phyloP scores from a whole-genome alignment of 2,888 invertebrate genomes.

The Heteromyza rotundicornis region DNA sequence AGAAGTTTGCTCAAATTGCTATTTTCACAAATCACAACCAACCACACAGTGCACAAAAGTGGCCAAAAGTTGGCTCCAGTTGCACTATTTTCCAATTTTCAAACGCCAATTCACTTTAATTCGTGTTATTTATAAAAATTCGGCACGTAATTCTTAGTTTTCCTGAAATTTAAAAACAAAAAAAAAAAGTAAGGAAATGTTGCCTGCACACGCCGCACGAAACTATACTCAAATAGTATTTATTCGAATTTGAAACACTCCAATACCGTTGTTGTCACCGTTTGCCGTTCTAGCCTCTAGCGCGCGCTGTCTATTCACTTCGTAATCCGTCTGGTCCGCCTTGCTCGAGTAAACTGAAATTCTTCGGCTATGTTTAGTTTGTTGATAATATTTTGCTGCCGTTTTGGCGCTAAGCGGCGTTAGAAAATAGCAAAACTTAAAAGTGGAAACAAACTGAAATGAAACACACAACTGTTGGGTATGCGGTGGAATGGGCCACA shows the following conservation, averaged over 20 bases:
- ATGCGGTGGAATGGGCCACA: no score
- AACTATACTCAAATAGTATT: neutral
- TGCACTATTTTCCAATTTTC: neutral
- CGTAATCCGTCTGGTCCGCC: slow-evolving; percentile 48
- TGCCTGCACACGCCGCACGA: slow-evolving; percentile 18
- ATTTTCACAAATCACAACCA: no score
- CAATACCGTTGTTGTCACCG: slow-evolving; percentile 32
- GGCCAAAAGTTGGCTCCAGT: neutral
- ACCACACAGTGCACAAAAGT: no score
- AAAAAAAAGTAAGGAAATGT: no score
- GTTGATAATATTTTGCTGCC: neutral
- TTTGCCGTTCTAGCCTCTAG: no score
- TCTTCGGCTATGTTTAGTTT: neutral
- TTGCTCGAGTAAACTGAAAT: slow-evolving; percentile 49
- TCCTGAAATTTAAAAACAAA: no score
- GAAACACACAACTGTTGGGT: no score
- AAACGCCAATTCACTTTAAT: neutral
- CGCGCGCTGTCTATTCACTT: no score
- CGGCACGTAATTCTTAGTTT: no score
- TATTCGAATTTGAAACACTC: slow-evolving; percentile 22
- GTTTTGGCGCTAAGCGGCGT: neutral
- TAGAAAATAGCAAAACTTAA: neutral
- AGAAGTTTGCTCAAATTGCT: no score
- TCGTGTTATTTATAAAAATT: neutral
- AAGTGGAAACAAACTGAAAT: slow-evolving; percentile 18